A percentile compares a stretch with the other conserved stretches of the same genome.
Conservation (phyloP, 2,113 vertebrate species). For the Callospermophilus lateralis region DNA sequence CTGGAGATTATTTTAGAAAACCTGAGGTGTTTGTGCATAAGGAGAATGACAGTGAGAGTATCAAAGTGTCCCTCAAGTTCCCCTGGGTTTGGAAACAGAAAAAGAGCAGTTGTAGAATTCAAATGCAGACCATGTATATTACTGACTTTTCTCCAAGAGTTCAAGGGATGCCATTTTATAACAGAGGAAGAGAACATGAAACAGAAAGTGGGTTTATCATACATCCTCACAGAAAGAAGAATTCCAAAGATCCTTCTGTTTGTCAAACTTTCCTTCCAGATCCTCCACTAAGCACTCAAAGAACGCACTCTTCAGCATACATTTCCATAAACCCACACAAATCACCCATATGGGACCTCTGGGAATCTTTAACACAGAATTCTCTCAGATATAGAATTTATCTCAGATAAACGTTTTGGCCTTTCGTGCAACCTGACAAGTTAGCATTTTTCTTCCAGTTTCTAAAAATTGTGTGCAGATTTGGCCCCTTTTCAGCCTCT, state of each 20-base stretch:
- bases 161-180: background rate
- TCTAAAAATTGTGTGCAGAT: background rate
- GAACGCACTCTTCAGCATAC: background rate
- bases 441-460: constrained; percentile 33
- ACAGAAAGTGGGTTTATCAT: background rate
- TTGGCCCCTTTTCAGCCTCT: background rate
- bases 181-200: background rate
- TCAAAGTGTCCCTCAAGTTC: background rate
- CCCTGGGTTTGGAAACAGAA: background rate
- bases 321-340: background rate
- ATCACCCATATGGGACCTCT: background rate
- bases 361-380: constrained; percentile 16
- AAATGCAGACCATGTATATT: background rate
- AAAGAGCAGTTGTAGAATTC: background rate
- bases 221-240: background rate
- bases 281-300: background rate
- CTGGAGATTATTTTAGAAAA: constrained; percentile 43
- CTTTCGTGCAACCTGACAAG: background rate
- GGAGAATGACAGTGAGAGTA: background rate
- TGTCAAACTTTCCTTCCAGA: constrained; percentile 25
- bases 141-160: background rate
- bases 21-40: background rate
- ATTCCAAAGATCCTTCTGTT: background rate
- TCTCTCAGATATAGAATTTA: background rate
- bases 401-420: constrained; percentile 15